Conservation (phyloP, 2,888 invertebrate genomes). For the Cheilosia vernalis region DNA sequence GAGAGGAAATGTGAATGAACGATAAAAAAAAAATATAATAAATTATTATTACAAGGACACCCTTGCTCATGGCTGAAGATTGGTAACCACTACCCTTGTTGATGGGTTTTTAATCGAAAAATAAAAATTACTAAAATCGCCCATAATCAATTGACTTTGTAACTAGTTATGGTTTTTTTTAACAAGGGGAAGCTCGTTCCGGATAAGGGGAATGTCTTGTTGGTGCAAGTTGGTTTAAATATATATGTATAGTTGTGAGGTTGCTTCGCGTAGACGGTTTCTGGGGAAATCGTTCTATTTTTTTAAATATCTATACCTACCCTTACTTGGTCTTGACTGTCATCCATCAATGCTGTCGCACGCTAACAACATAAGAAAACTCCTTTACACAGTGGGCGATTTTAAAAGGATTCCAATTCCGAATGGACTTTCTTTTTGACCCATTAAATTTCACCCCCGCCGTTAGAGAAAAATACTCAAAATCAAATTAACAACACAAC, state of each 20-base stretch:
- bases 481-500: constrained; percentile 40
- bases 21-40: constrained; percentile 67
- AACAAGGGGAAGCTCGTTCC: constrained; percentile 33
- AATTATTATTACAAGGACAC: constrained; percentile 69
- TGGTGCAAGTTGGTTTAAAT: neutral
- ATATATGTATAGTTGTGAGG: no score
- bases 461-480: neutral
- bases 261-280: no score
- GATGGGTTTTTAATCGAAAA: constrained; percentile 75
- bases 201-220: neutral
- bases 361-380: no score
- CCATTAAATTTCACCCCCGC: constrained; percentile 44
- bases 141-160: constrained; percentile 72
- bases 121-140: constrained; percentile 72
- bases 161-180: constrained; percentile 48
- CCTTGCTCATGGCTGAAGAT: constrained; percentile 21
- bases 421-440: constrained; percentile 31
- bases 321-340: no score
- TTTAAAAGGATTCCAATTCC: constrained; percentile 44
- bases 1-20: constrained; percentile 39
- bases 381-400: neutral
- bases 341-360: no score
- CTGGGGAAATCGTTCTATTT: no score
- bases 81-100: constrained; percentile 39
- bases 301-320: no score